phyloP scores from a whole-genome alignment of 2,888 invertebrate genomes.

The Athalia cordata region DNA sequence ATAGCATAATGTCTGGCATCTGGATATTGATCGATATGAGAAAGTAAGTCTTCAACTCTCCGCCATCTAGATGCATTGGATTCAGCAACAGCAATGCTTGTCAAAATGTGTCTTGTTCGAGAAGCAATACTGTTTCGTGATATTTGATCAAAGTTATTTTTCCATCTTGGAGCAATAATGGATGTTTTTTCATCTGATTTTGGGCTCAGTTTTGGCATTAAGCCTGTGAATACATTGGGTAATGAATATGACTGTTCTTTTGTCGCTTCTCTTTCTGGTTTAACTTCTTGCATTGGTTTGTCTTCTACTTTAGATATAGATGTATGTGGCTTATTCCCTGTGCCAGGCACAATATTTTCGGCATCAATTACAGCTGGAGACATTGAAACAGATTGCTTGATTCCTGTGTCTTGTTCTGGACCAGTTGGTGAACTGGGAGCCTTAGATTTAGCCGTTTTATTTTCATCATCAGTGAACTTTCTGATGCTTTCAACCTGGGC shows the following conservation, averaged over 20 bases:
- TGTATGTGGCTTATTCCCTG: background rate
- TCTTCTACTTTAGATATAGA: slow-evolving; percentile 36
- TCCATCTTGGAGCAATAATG: slow-evolving; percentile 74
- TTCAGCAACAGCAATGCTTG: slow-evolving; percentile 78
- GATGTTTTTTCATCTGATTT: slow-evolving; percentile 60
- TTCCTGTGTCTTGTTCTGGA: slow-evolving; percentile 29
- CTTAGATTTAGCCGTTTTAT: slow-evolving; percentile 44
- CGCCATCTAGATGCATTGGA: slow-evolving; percentile 77
- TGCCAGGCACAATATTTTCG: background rate
- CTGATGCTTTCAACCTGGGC: slow-evolving; percentile 64
- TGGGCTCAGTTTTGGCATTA: slow-evolving; percentile 70
- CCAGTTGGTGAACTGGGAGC: slow-evolving; percentile 20
- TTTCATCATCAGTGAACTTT: slow-evolving; percentile 55
- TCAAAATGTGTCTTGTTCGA: slow-evolving; percentile 81
- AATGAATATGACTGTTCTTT: slow-evolving; percentile 63
- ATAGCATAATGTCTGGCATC: slow-evolving; percentile 84
- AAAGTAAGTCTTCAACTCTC: slow-evolving; percentile 82
- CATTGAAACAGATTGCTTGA: slow-evolving; percentile 29
- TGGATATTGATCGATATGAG: slow-evolving; percentile 84
- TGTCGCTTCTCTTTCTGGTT: slow-evolving; percentile 35
- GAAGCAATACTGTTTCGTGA: slow-evolving; percentile 78
- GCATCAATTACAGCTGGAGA: background rate
- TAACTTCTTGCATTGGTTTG: slow-evolving; percentile 22
- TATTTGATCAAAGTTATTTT: slow-evolving; percentile 65
- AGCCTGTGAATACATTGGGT: slow-evolving; percentile 71